phyloP scores from a whole-genome alignment of 53 echinoderm and acorn worm species.

The Zoroaster sp. region DNA sequence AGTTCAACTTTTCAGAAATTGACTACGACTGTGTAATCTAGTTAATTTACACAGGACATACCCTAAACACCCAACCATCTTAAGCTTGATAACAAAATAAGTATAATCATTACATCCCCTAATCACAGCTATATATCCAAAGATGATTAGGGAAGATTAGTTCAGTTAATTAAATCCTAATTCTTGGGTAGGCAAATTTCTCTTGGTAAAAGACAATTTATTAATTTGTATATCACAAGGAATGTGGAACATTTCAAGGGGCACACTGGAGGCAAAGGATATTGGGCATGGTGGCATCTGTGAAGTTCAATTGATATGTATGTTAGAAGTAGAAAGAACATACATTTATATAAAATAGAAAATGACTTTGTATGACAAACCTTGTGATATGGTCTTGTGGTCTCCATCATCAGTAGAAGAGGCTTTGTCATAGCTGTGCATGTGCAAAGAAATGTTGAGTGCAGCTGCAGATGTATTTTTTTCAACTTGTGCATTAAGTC shows the following conservation, averaged over 20 bases:
- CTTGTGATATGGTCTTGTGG: not conserved
- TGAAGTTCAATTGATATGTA: not conserved
- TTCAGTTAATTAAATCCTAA: no score
- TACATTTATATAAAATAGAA: not conserved
- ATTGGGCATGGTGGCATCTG: not conserved
- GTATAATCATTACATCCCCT: no score
- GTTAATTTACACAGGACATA: not conserved
- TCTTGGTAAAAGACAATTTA: no score
- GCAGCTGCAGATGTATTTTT: not conserved
- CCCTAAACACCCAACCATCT: not conserved
- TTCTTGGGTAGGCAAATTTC: no score
- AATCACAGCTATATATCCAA: no score
- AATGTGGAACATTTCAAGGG: not conserved
- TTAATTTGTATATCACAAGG: no score
- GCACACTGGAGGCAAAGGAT: not conserved
- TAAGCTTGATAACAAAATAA: not conserved
- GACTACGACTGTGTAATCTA: not conserved
- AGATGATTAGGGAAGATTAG: no score
- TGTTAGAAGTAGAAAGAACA: not conserved
- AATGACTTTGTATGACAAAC: not conserved
- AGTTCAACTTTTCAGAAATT: not conserved
- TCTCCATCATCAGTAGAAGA: not conserved
- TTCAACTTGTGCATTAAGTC: not conserved
- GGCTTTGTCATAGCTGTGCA: not conserved
- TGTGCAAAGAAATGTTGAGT: not conserved